phyloP scores from a whole-genome alignment of 2,797 vertebrate species.

The Coendou prehensilis region DNA sequence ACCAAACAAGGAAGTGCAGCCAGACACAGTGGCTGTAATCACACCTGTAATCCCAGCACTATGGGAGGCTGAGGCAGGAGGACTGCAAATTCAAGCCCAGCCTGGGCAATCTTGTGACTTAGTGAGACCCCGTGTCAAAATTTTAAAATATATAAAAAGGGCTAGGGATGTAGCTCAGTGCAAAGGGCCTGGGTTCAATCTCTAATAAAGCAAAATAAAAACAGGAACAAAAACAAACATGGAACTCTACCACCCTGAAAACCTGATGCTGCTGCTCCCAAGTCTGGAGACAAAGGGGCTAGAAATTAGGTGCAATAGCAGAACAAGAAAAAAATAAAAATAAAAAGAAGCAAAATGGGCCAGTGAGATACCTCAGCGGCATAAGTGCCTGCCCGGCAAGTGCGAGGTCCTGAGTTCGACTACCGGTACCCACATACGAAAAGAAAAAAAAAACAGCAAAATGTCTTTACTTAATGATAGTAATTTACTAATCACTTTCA shows the following conservation, averaged over 20 bases:
- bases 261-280: not conserved
- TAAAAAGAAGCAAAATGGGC: not conserved
- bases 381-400: too few relatives aligned
- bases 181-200: not conserved
- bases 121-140: not conserved
- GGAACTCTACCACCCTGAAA: not conserved
- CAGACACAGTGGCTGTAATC: not conserved
- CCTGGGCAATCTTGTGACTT: not conserved
- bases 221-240: not conserved
- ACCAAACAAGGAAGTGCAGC: not conserved
- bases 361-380: too few relatives aligned
- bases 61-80: not conserved
- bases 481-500: not conserved
- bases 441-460: not conserved
- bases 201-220: not conserved
- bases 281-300: not conserved
- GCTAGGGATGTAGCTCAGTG: not conserved
- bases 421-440: too few relatives aligned
- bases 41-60: not conserved
- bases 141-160: not conserved
- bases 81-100: not conserved
- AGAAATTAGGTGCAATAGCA: not conserved
- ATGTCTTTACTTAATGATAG: not conserved
- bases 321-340: not conserved
- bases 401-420: too few relatives aligned